These are phyloP conservation scores for Hippopotamyrus pictus DNA, from an alignment of 2,797 vertebrate genomes.

Conservation along the genomic window DNA sequence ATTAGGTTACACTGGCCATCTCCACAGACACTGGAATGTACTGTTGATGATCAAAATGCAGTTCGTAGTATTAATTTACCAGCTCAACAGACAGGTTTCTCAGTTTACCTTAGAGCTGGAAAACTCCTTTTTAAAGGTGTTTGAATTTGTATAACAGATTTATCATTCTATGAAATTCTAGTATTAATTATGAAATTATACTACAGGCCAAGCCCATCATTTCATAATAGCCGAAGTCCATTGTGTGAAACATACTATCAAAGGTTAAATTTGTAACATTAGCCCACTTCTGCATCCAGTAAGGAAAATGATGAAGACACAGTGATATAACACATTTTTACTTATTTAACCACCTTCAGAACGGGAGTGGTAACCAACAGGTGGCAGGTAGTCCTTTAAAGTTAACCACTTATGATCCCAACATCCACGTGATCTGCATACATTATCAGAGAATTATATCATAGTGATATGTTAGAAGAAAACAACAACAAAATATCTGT, in stretches of 20 bases:
- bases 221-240: background rate
- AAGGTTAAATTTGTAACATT: background rate
- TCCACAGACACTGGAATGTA: background rate
- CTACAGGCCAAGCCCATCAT: background rate
- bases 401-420: background rate
- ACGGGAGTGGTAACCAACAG: background rate
- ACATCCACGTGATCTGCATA: background rate
- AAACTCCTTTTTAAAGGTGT: background rate
- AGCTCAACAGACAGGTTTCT: background rate
- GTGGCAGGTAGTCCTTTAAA: background rate
- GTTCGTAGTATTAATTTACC: background rate
- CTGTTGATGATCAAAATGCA: background rate
- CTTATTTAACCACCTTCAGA: background rate
- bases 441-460: background rate
- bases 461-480: background rate
- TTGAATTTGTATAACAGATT: background rate
- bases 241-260: background rate
- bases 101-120: background rate
- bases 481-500: background rate
- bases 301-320: background rate
- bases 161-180: background rate
- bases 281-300: background rate
- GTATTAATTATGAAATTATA: background rate
- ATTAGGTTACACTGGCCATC: background rate
- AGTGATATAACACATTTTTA: background rate